These are phyloP conservation scores for Brachyhypopomus occidentalis DNA, from an alignment of 2,113 vertebrate genomes.

Conservation along the genomic window DNA sequence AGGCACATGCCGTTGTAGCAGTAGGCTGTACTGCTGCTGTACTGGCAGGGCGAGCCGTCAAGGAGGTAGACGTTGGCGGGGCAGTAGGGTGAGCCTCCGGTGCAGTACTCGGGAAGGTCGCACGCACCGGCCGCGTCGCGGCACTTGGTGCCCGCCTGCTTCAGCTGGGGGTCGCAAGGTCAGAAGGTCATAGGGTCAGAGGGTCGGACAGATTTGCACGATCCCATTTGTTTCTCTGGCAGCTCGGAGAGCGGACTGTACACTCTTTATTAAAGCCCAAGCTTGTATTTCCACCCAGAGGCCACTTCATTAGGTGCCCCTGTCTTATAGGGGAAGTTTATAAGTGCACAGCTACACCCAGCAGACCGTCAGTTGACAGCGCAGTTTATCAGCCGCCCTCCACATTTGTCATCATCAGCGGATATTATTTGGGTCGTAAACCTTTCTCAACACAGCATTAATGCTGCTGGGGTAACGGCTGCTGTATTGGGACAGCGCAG, in stretches of 20 bases:
- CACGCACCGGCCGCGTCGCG: constrained; percentile 82
- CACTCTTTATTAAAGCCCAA: too few species aligned
- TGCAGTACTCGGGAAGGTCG: constrained; percentile 94
- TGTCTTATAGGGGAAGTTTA: too few species aligned
- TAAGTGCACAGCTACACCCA: too few species aligned
- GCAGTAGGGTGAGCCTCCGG: constrained; percentile 83
- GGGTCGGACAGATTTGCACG: neutral
- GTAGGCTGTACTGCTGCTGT: constrained; percentile 72
- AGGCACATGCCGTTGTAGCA: constrained; percentile 91
- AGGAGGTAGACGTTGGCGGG: constrained; percentile 87
- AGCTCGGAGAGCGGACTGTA: neutral
- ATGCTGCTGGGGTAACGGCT: too few species aligned
- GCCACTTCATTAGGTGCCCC: too few species aligned
- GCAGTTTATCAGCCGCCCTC: too few species aligned
- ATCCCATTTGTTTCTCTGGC: neutral
- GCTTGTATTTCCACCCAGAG: too few species aligned
- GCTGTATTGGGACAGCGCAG: too few species aligned
- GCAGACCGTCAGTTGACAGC: too few species aligned
- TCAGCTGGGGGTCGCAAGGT: constrained; percentile 73
- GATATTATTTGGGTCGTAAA: too few species aligned
- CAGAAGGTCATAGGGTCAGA: neutral
- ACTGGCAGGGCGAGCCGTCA: constrained; percentile 85
- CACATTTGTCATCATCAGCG: too few species aligned
- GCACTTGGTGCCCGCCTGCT: constrained; percentile 83
- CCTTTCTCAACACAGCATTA: too few species aligned